Evolutionary conservation across 2,113 vertebrate genomes (phyloP).

Genomic region (Tragelaphus buxtoni): DNA sequence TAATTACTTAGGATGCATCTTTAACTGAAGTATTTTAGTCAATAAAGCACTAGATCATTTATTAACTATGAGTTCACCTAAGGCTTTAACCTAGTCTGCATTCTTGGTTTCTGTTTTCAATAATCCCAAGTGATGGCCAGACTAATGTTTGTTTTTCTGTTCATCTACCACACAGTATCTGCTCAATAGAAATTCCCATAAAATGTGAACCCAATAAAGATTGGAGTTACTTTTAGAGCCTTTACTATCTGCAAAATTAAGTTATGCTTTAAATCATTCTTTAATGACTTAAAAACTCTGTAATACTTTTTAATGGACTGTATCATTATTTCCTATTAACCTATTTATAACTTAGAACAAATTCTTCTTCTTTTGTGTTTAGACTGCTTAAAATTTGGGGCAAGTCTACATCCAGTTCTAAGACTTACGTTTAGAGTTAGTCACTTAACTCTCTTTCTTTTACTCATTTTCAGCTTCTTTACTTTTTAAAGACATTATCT

Average conservation of each 20-base stretch:
- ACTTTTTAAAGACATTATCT: not conserved
- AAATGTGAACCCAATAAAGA: conserved; percentile 19
- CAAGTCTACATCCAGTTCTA: not conserved
- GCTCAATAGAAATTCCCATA: conserved; percentile 2
- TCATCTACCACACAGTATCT: not conserved
- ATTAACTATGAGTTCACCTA: not conserved
- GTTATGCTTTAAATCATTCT: conserved; percentile 2
- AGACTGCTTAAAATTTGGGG: not conserved
- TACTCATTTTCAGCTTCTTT: not conserved
- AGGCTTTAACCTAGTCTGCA: not conserved
- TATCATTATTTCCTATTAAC: not conserved
- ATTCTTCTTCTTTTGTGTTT: not conserved
- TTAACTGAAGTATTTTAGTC: not conserved
- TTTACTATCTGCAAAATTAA: not conserved
- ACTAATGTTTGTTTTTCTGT: not conserved
- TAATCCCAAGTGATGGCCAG: not conserved
- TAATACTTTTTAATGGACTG: not conserved
- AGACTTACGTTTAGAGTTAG: not conserved
- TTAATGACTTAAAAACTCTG: conserved; percentile 7
- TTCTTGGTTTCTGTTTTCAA: conserved; percentile 27
- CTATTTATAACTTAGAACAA: not conserved
- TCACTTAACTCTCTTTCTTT: not conserved
- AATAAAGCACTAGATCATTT: not conserved
- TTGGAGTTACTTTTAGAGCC: not conserved
- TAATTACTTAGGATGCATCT: not conserved